Percentiles rank a stretch among this genome's conserved stretches.
Evolutionary conservation across 1,140 invertebrate genomes (phyloP).

Genomic region (Zaprionus taronus): DNA sequence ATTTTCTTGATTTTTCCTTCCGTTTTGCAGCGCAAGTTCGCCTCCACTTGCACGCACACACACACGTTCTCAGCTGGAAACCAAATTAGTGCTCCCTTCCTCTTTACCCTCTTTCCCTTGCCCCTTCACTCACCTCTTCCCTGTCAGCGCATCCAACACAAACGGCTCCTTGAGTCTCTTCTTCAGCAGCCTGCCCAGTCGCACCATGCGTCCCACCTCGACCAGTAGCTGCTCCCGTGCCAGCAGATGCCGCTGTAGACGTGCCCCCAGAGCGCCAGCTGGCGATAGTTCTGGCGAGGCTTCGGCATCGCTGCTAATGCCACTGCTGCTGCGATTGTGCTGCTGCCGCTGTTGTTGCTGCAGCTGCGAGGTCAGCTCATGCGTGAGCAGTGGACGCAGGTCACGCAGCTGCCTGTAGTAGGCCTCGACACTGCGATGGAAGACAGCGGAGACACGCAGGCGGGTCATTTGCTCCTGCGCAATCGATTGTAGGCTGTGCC

Average conservation of each 20-base stretch:
- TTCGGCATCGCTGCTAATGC: conserved; percentile 78
- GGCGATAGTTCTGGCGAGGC: conserved; percentile 56
- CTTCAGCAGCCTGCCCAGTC: conserved; percentile 89
- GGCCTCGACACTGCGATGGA: conserved; percentile 90
- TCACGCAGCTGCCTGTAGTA: conserved; percentile 87
- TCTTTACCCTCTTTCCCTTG: neutral
- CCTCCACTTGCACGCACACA: neutral
- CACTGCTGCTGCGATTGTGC: conserved; percentile 76
- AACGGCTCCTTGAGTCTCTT: conserved; percentile 89
- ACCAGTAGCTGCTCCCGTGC: conserved; percentile 89
- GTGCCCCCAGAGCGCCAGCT: conserved; percentile 44
- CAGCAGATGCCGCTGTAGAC: conserved; percentile 86
- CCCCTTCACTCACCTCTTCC: conserved; percentile 70
- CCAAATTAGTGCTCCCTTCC: neutral
- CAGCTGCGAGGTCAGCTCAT: conserved; percentile 70
- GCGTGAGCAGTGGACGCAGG: conserved; percentile 85
- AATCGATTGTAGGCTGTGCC: conserved; percentile 89
- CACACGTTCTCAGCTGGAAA: neutral
- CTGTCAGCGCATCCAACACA: conserved; percentile 79
- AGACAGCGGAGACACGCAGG: conserved; percentile 90
- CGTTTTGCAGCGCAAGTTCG: neutral
- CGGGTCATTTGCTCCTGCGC: conserved; percentile 92
- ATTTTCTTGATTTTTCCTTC: neutral
- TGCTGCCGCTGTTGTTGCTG: conserved; percentile 66
- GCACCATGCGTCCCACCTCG: conserved; percentile 90